phyloP scores from a whole-genome alignment of 2,113 vertebrate genomes.

The Phoxinus phoxinus region DNA sequence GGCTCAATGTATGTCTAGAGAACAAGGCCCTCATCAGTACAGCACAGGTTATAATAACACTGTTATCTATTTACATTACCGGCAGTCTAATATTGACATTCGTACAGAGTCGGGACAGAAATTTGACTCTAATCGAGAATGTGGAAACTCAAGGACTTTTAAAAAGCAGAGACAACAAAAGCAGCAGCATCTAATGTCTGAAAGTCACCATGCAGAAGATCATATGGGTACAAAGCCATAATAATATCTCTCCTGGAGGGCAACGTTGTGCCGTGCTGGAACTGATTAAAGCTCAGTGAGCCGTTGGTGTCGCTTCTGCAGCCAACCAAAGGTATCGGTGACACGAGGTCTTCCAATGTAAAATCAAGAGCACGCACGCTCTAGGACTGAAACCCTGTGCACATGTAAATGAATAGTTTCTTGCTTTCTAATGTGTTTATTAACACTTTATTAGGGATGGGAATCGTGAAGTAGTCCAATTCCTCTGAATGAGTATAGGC shows the following conservation, averaged over 20 bases:
- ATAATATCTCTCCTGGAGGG: conserved; percentile 69
- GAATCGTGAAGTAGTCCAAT: too few relatives aligned
- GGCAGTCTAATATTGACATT: conserved; percentile 34
- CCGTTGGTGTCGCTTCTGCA: conserved; percentile 63
- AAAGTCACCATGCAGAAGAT: conserved; percentile 53
- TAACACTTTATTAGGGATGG: not conserved
- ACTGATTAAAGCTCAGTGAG: conserved; percentile 69
- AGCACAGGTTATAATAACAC: conserved; percentile 7
- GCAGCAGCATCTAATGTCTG: conserved; percentile 40
- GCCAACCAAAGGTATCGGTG: conserved; percentile 70
- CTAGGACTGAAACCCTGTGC: not conserved
- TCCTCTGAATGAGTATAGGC: too few relatives aligned
- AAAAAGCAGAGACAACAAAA: conserved; percentile 34
- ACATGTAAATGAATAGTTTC: conserved; percentile 16
- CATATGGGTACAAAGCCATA: conserved; percentile 67
- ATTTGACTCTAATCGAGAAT: conserved; percentile 38
- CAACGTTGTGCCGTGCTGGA: conserved; percentile 71
- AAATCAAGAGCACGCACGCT: not conserved
- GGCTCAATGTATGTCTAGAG: conserved; percentile 45
- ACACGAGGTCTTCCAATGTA: conserved; percentile 60
- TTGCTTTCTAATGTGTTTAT: not conserved
- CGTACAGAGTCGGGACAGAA: conserved; percentile 14
- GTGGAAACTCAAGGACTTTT: conserved; percentile 28
- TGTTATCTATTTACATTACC: conserved; percentile 36
- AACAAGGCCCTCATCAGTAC: conserved; percentile 5